Base-by-base conservation (phyloP, 2,888 invertebrate species). In the Scotopteryx bipunctaria region DNA sequence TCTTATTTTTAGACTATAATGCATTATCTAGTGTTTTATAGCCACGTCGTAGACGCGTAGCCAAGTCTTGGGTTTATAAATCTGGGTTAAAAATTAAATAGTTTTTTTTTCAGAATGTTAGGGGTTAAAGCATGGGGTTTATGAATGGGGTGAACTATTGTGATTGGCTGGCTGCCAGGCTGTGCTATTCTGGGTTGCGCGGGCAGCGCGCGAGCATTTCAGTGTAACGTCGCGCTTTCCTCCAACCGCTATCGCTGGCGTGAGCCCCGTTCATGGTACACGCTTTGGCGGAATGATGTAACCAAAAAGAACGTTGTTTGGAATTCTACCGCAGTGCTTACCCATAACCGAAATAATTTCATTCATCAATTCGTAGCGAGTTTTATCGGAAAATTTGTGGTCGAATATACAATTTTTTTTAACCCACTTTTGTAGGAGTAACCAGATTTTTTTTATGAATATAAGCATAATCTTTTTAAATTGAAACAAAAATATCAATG, bases 61-160 rank as follows among this genome's bases (percentile, higher is more conserved):
- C 23, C 15, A 23, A 31, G 33, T 15, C 5, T 21, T 9, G 14
- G 14, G 2, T 8, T 15, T 21, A 15, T 35, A 29, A 1, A 37
- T 33, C 23, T 16, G 32, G 23, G 32, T 47, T 33, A 33, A 13
- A 21, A 32, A 42, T 41, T 8, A 17, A 19, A 16, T 14, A 27
- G 19, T 1, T 31, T 5, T 14, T n/a, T n/a, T 47, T 42, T 29
- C 33, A 21, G 19, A 42, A 35, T 32, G 21, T 41, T 42, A 29
- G 43, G 46, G 46, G 51, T 52, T 47, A 56, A 56, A 59, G 48
- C 42, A 29, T 41, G 25, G 45, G 53, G 63, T 67, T 82, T 80
- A 83, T 88, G 88, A 89, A 89, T 89, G 89, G 79, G 78, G 72
- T 71, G 75, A 76, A 67, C 73, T 70, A 41, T 40, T 76, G 68